Percentiles rank a stretch among this genome's conserved stretches.
Evolutionary conservation across 2,113 vertebrate genomes (phyloP).

Genomic region (human (Homo sapiens)): GRCh38 chr17:59456501-59457000

Average conservation of each 20-base stretch:
- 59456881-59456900: too few relatives aligned
- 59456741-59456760: neutral
- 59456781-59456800: too few relatives aligned
- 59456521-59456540: neutral
- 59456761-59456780: neutral
- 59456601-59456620: neutral
- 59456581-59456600: neutral
- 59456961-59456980: too few relatives aligned
- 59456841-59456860: too few relatives aligned
- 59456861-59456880: too few relatives aligned
- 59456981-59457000: too few relatives aligned
- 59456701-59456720: neutral
- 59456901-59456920: too few relatives aligned
- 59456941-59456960: too few relatives aligned
- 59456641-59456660: neutral
- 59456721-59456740: neutral
- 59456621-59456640: neutral
- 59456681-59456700: neutral
- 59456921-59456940: too few relatives aligned
- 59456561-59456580: neutral
- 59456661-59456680: neutral
- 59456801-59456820: too few relatives aligned
- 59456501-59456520: neutral
- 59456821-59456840: too few relatives aligned
- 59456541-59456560: neutral